These are phyloP conservation scores for Oxycera nigricornis DNA, from an alignment of 2,888 invertebrate genomes.

Conservation along the genomic window DNA sequence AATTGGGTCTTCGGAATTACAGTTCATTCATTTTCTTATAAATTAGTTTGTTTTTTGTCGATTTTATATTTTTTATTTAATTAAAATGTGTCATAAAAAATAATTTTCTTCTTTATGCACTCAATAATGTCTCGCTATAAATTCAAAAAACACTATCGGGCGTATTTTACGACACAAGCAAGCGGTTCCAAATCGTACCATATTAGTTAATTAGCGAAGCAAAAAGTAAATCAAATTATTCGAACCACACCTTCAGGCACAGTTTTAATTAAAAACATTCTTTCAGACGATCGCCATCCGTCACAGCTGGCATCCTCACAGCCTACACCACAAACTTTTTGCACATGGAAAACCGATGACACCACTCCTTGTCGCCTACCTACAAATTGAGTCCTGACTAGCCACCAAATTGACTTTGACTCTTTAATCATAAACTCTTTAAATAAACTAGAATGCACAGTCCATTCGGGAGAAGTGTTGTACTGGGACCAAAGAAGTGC, in stretches of 20 bases:
- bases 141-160: too few relatives aligned
- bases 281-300: not conserved
- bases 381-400: not conserved
- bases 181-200: too few relatives aligned
- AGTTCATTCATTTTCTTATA: too few relatives aligned
- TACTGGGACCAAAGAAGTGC: conserved; percentile 13
- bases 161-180: too few relatives aligned
- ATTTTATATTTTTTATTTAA: too few relatives aligned
- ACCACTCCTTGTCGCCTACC: not conserved
- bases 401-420: not conserved
- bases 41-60: too few relatives aligned
- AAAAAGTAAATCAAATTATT: too few relatives aligned
- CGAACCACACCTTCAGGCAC: conserved; percentile 31
- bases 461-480: conserved; percentile 17
- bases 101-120: too few relatives aligned
- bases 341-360: conserved; percentile 13
- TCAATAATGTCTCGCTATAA: too few relatives aligned
- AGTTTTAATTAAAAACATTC: conserved; percentile 38
- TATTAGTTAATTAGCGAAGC: too few relatives aligned
- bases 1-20: too few relatives aligned
- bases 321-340: not conserved
- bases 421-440: conserved; percentile 26
- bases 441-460: conserved; percentile 17
- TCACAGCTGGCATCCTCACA: not conserved
- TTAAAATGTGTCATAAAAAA: too few relatives aligned